Evolutionary conservation across 1,140 invertebrate genomes (phyloP).

Genomic region (Holcopasites calliopsidis): DNA sequence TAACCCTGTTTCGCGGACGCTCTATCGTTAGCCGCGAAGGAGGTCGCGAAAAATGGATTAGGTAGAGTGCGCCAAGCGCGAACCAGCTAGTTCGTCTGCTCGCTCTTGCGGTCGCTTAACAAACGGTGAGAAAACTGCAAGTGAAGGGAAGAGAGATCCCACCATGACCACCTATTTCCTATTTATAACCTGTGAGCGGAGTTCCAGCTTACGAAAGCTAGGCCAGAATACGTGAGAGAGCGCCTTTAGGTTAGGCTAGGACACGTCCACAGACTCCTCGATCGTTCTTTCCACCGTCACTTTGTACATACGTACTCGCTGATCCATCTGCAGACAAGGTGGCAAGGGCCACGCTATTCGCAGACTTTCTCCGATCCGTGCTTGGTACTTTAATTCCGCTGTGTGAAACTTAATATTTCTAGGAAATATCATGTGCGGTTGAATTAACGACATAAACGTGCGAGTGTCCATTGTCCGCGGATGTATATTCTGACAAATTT

Average conservation of each 20-base stretch:
- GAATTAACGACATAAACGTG: too few species aligned
- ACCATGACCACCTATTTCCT: constrained; percentile 41
- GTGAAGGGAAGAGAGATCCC: constrained; percentile 57
- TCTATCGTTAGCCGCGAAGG: constrained; percentile 53
- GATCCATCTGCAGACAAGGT: not conserved
- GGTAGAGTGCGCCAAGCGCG: constrained; percentile 35
- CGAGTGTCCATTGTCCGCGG: too few species aligned
- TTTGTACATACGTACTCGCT: not conserved
- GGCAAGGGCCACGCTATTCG: not conserved
- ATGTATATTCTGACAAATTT: too few species aligned
- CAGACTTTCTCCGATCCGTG: not conserved
- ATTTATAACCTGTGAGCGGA: constrained; percentile 54
- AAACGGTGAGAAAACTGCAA: constrained; percentile 57
- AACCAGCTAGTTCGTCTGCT: not conserved
- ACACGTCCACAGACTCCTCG: not conserved
- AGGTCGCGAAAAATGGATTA: constrained; percentile 65
- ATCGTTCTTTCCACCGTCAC: not conserved
- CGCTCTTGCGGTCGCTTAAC: constrained; percentile 26
- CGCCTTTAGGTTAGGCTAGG: constrained; percentile 1
- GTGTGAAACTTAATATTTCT: not conserved
- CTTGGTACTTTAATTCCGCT: not conserved
- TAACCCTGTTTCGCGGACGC: constrained; percentile 54
- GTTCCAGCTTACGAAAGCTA: constrained; percentile 49
- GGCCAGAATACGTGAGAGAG: constrained; percentile 22
- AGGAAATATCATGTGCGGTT: too few species aligned